Conservation (phyloP, 1,140 invertebrate genomes). For the Bactericera cockerelli region DNA sequence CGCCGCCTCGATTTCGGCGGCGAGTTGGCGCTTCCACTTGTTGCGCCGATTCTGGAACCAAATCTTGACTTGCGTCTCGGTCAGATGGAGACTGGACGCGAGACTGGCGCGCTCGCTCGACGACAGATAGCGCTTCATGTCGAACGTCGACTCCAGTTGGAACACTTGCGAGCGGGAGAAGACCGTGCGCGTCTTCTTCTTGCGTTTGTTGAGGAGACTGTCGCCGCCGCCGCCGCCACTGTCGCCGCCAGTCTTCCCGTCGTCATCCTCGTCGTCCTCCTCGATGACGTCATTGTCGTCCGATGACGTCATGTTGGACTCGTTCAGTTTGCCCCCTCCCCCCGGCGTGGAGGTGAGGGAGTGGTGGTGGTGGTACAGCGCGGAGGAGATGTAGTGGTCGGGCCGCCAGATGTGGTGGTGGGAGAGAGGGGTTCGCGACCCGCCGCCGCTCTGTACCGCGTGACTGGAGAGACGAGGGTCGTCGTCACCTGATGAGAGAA, state of each 20-base stretch:
- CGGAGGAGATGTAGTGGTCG: background rate
- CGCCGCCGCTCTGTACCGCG: background rate
- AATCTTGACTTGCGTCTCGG: conserved; percentile 93
- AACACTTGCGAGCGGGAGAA: conserved; percentile 92
- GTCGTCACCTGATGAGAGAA: too few species aligned
- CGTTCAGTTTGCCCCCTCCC: too few species aligned
- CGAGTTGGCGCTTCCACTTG: conserved; percentile 95
- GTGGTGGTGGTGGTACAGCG: background rate
- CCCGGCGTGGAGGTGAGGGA: conserved; percentile 14
- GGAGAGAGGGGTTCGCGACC: conserved; percentile 21
- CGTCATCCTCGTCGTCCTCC: conserved; percentile 38
- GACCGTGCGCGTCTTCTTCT: conserved; percentile 97
- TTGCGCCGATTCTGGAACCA: conserved; percentile 93
- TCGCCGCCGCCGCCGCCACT: conserved; percentile 25
- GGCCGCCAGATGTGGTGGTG: conserved; percentile 9
- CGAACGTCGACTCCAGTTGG: conserved; percentile 94
- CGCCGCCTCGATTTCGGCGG: conserved; percentile 87
- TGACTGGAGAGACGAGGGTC: background rate
- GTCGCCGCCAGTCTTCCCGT: too few species aligned
- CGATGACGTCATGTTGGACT: conserved; percentile 21
- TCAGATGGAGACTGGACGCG: conserved; percentile 81
- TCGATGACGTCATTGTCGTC: conserved; percentile 36
- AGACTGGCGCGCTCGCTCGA: conserved; percentile 88
- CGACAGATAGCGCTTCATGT: conserved; percentile 92
- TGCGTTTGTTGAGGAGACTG: conserved; percentile 49